These are phyloP conservation scores for Cheilosia variabilis DNA, from an alignment of 2,888 invertebrate genomes.

Conservation along the genomic window DNA sequence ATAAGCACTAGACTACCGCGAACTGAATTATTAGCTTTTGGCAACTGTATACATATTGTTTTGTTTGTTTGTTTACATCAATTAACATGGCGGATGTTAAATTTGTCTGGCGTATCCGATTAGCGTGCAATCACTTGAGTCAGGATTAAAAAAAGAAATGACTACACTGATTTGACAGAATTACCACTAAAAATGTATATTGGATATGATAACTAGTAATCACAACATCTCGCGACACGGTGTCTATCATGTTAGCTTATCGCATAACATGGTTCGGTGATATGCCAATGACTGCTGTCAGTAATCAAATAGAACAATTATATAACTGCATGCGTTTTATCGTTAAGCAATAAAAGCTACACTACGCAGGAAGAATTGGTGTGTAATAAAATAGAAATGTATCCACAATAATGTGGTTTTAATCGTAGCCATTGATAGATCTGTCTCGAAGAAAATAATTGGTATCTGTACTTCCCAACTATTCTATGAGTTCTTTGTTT, in stretches of 20 bases:
- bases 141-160: constrained; percentile 36
- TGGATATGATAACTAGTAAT: constrained; percentile 1
- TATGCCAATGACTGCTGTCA: constrained; percentile 15
- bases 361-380: too few species aligned
- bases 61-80: constrained; percentile 16
- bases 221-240: constrained; percentile 7
- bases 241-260: constrained; percentile 33
- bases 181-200: background rate
- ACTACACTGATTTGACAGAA: constrained; percentile 25
- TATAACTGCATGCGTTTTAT: background rate
- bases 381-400: too few species aligned
- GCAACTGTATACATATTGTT: background rate
- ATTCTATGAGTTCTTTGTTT: too few species aligned
- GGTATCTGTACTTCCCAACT: too few species aligned
- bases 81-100: background rate
- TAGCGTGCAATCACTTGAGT: constrained; percentile 10
- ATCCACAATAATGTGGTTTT: too few species aligned
- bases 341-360: background rate
- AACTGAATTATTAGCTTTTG: constrained; percentile 2
- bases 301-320: background rate
- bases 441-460: too few species aligned
- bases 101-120: constrained; percentile 8
- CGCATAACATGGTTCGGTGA: background rate
- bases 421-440: too few species aligned
- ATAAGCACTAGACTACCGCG: background rate